Evolutionary conservation across 2,113 vertebrate species (phyloP), one percentile per base, ranked within the genome.

Genomic region (Morone chrysops): DNA sequence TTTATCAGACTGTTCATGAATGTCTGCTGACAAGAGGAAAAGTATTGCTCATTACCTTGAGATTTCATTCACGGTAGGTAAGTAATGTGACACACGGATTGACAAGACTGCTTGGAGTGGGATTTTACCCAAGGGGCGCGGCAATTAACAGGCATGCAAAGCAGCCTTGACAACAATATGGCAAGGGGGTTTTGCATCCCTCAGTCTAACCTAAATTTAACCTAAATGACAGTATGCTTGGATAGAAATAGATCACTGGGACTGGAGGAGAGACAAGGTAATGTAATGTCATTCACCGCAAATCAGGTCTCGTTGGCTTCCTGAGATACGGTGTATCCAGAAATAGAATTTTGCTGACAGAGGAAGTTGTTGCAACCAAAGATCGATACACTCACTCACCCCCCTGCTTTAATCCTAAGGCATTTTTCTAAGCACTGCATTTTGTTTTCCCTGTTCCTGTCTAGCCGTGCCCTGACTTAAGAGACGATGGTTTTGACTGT

Each of bases 331-430:
- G 16, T 71, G 65, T 63, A 77, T 87, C 89, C 90, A 91, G 83
- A 94, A 95, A 95, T 95, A 94, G 91, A 92, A 88, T 82, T 93
- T 86, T 95, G 94, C 95, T 95, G 94, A 95, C 94, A 88, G 91
- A 90, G 92, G 88, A 91, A 92, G 92, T 92, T 90, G 91, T 91
- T 92, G 90, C 70, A 62, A 91, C 87, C 80, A 89, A 84, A 89
- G 89, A 95, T 95, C 94, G 72, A 96, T 95, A 90, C 40, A 2
- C 86, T 76, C 65, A 25, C 70, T 76, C 60, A 14, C 51, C 67
- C 71, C 79, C 78, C 59, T 31, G 78, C 86, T 84, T 92, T 79
- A 82, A 89, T 86, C 69, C n/a, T 74, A 20, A 70, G 65, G 65
- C 78, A 77, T 92, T 93, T 93, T 86, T 92, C 87, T 87, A 72